phyloP scores from a whole-genome alignment of 1,140 invertebrate species.

The Formica exsecta region DNA sequence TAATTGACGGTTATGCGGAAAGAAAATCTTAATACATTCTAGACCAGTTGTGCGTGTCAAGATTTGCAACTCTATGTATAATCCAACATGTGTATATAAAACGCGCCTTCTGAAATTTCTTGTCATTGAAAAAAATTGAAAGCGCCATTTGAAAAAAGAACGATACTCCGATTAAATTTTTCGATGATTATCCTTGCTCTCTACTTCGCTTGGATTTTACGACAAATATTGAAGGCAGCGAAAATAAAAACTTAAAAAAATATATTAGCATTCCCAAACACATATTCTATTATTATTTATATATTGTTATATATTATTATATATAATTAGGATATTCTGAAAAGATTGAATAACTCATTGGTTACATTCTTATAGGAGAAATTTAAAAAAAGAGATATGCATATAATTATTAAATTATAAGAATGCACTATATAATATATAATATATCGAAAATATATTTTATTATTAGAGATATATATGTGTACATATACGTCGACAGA shows the following conservation, averaged over 20 bases:
- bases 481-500: too few species aligned
- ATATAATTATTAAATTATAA: background rate
- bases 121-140: background rate
- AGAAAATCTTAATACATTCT: constrained; percentile 75
- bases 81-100: too few species aligned
- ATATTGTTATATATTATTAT: too few species aligned
- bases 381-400: background rate
- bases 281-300: too few species aligned
- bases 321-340: background rate
- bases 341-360: background rate
- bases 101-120: background rate
- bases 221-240: background rate
- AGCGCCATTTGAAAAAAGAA: background rate
- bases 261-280: background rate
- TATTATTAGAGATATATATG: background rate
- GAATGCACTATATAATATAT: background rate
- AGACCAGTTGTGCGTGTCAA: constrained; percentile 69
- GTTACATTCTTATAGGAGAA: background rate
- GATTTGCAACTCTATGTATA: background rate
- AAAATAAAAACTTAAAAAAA: background rate
- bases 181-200: background rate
- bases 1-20: constrained; percentile 78
- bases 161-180: background rate
- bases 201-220: background rate
- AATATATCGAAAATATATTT: background rate